Percentiles rank a stretch among this genome's conserved stretches.
These are phyloP conservation scores for Poeciliopsis presidionis DNA, from an alignment of 2,797 vertebrate species.

Conservation along the genomic window DNA sequence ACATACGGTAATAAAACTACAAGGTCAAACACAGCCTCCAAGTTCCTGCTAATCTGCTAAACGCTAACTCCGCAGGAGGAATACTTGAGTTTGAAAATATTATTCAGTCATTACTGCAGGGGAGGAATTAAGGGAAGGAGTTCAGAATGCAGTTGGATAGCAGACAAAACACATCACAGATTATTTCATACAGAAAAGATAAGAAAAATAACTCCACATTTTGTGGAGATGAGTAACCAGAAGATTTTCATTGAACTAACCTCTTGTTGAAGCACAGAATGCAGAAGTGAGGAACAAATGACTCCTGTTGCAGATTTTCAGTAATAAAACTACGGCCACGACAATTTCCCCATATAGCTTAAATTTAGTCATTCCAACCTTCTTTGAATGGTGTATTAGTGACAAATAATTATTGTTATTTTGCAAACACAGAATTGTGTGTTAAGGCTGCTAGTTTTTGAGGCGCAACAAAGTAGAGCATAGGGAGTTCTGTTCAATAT, in stretches of 20 bases:
- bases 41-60: background rate
- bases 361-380: background rate
- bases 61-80: background rate
- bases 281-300: background rate
- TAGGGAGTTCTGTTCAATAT: background rate
- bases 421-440: background rate
- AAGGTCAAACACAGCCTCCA: too few relatives aligned
- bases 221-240: background rate
- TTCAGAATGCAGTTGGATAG: background rate
- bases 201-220: background rate
- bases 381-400: background rate
- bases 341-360: background rate
- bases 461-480: background rate
- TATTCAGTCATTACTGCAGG: background rate
- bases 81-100: background rate
- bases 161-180: background rate
- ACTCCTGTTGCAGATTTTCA: background rate
- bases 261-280: background rate
- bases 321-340: background rate
- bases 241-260: background rate
- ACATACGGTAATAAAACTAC: background rate
- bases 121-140: background rate
- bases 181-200: background rate
- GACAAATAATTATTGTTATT: background rate
- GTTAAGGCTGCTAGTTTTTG: background rate